Evolutionary conservation across 1,140 invertebrate species (phyloP).

Genomic region (Cataglyphis hispanica): DNA sequence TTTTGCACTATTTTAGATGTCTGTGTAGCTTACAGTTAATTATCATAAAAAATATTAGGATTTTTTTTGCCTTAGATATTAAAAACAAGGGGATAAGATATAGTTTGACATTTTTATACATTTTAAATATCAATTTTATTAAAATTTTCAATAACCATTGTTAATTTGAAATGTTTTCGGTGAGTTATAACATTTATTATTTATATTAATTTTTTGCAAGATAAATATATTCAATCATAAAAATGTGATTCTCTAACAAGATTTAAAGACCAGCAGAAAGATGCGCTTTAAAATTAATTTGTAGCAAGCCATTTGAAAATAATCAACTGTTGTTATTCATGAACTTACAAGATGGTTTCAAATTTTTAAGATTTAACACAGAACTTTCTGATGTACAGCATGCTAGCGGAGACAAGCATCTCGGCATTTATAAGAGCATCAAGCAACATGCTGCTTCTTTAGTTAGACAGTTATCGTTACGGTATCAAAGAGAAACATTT

Average conservation of each 20-base stretch:
- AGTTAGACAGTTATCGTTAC: background rate
- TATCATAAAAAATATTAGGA: background rate
- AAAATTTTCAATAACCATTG: background rate
- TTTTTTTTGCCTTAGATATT: background rate
- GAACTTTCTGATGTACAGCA: background rate
- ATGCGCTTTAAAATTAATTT: constrained; percentile 4
- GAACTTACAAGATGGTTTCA: background rate
- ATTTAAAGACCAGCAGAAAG: background rate
- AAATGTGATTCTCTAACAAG: background rate
- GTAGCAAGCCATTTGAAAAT: background rate
- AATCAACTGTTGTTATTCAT: background rate
- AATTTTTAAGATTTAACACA: background rate
- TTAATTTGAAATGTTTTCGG: background rate
- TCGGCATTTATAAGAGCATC: background rate
- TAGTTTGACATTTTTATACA: background rate
- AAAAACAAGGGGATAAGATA: background rate
- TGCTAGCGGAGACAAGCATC: background rate
- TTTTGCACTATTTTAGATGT: background rate
- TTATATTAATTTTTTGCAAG: background rate
- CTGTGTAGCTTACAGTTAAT: background rate
- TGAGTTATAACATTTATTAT: background rate
- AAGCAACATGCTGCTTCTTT: background rate
- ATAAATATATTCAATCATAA: too few species aligned
- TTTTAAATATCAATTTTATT: background rate
- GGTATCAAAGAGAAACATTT: constrained; percentile 13